Base-by-base conservation (phyloP, 1,140 invertebrate species). In the Ruditapes philippinarum region DNA sequence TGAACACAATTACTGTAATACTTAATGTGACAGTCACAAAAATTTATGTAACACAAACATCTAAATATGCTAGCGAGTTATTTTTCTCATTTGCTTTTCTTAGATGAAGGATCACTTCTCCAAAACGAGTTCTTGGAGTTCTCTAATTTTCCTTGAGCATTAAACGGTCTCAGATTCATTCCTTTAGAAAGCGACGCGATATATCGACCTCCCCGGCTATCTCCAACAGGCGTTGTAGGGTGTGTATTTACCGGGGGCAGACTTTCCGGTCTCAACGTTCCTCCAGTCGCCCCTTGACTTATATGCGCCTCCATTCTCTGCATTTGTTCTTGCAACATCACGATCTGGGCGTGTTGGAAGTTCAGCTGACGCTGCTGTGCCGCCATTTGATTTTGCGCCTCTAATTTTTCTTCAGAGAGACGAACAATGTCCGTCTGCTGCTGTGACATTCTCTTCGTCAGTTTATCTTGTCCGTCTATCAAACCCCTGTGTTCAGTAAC, bases 41-140 rank as follows among this genome's bases (percentile, higher is more conserved):
- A 14, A n/a, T 28, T 62, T 62, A 62, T 62, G 57, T n/a, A 62
- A 62, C 57, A 62, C 0, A 38, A 19, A 70, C 3, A 70, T 5
- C 36, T 70, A 19, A 38, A 17, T 14, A 1, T 38, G 62, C 28
- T 19, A 4, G 38, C 65, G 14, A 17, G 31, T 84, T n/a, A n/a
- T n/a, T n/a, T n/a, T n/a, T n/a, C n/a, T n/a, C 65, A 88, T 38
- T 88, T 88, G 33, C 57, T 49, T 57, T 81, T 89, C 40, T 89
- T 89, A n/a, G 54, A 42, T 0, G 33, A 28, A 25, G 79, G 51
- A 33, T 89, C 87, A 31, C 68, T 73, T 65, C 80, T 90, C 92
- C 92, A 92, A 51, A 79, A 91, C 0, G 81, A n/a, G 45, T 89
- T 92, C 83, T 92, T 92, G 17, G 92, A 92, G 45, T 88, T 90